Base-by-base conservation (phyloP, 2,888 invertebrate genomes). In the Microctonus aethiopoides region DNA sequence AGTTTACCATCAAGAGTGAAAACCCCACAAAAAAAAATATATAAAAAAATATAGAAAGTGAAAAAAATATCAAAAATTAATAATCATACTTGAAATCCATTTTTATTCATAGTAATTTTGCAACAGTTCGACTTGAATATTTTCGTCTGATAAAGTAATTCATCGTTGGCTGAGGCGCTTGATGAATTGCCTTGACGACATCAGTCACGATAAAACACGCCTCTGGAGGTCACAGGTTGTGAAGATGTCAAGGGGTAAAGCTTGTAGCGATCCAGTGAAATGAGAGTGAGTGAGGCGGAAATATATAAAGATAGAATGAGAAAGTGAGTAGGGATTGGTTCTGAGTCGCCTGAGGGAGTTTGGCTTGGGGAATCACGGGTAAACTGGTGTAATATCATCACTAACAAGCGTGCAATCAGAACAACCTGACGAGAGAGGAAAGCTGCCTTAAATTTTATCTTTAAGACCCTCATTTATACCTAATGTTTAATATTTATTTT, bases 381-480 rank as follows among this genome's bases (percentile, higher is more conserved):
- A 74, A 73, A 74, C 74, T 74, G 72, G 72, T 74, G 72, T 76
- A 75, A 76, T 75, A 72, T 74, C 72, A 71, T 70, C 52, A 65
- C 74, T 75, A 76, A 77, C 74, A 75, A 75, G 74, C 70, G 67
- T 74, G 54, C 26, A 54, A 54, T 54, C 54, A 54, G 26, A 24
- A 54, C n/a, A 26, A 54, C 54, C 54, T 54, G 54, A 24, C 54
- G 13, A 54, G 54, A 22, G 26, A 13, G 2, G 22, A 11, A 24
- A 54, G n/a, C 54, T 54, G 2, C 13, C 26, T 24, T 54, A 2
- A 54, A 54, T 26, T 26, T n/a, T 24, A n/a, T 16, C 46, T 46
- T 16, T 6, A 46, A 16, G 6, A 46, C 16, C n/a, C 46, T 16
- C 16, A 46, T 46, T 46, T 46, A 46, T 46, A 46, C 16, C 7